phyloP scores from a whole-genome alignment of 2,797 vertebrate species.

The Numenius phaeopus region DNA sequence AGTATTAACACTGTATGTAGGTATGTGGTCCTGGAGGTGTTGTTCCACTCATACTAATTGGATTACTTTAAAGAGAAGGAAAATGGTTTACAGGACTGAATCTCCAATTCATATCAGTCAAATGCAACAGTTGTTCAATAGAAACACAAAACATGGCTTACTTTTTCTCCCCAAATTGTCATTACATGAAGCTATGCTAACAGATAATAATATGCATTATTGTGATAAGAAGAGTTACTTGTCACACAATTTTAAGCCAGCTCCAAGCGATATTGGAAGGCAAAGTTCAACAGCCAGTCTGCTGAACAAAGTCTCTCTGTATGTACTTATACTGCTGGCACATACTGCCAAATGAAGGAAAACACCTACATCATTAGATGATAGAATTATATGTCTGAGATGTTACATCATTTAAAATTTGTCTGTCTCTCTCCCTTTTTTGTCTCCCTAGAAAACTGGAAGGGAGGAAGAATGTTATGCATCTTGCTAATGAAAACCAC shows the following conservation, averaged over 20 bases:
- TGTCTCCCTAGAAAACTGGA: neutral
- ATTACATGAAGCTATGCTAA: neutral
- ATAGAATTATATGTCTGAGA: conserved; percentile 9
- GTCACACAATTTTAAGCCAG: neutral
- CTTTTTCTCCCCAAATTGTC: neutral
- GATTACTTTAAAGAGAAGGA: neutral
- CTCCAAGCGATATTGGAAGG: neutral
- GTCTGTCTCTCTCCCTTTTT: neutral
- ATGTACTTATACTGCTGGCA: neutral
- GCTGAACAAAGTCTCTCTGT: neutral
- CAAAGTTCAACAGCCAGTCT: conserved; percentile 28
- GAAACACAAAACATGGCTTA: neutral
- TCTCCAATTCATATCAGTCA: neutral
- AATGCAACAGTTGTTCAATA: neutral
- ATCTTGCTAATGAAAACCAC: neutral
- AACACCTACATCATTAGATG: neutral
- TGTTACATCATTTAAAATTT: neutral
- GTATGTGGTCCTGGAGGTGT: neutral
- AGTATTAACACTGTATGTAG: neutral
- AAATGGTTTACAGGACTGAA: neutral
- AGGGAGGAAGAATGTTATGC: neutral
- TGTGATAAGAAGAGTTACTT: neutral
- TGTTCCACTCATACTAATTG: neutral
- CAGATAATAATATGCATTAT: neutral
- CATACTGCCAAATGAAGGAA: neutral